Evolutionary conservation across 2,113 vertebrate species (phyloP), one percentile per base, ranked within the genome.

Genomic region (Tursiops truncatus): DNA sequence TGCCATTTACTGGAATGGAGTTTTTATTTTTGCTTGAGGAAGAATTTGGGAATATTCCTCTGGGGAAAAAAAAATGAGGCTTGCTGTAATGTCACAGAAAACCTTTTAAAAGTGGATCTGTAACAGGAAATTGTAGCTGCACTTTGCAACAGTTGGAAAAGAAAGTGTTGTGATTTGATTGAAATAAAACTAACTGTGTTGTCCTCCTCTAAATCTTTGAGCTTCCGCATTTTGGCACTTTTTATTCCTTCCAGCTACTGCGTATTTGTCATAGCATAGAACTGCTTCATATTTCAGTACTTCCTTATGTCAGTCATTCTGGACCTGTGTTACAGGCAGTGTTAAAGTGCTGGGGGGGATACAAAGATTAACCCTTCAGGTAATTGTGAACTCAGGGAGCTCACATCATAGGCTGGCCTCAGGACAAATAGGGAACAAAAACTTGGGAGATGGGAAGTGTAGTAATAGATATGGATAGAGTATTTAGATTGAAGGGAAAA

Each of bases 121-220:
- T 98, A 98, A 96, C 93, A 93, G 56, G 84, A 95, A 74, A 94
- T 98, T 98, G 98, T 98, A 96, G 98, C 89, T 98, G 56, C 95
- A 97, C 97, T 97, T 94, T 88, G 83, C 95, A 97, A 85, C 91
- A 84, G 89, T 96, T 98, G 97, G 89, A 97, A 97, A 97, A 96
- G 96, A 88, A 98, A 97, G 94, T 98, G 95, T 98, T 98, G 96
- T 98, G 98, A 98, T 97, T 97, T 98, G 97, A 98, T 93, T 98
- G 95, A 98, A 98, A 98, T 98, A 98, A 98, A 98, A 97, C 91
- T 91, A 82, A 95, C 94, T 97, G 83, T 98, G 81, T 96, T 97
- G 97, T 98, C 97, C 97, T 98, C 97, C 97, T 97, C 95, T 98
- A 97, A 91, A 94, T 97, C 88, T 93, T 95, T 93, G 92, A 94